phyloP scores from a whole-genome alignment of 2,888 invertebrate genomes.

The Leucoptera coffeella region DNA sequence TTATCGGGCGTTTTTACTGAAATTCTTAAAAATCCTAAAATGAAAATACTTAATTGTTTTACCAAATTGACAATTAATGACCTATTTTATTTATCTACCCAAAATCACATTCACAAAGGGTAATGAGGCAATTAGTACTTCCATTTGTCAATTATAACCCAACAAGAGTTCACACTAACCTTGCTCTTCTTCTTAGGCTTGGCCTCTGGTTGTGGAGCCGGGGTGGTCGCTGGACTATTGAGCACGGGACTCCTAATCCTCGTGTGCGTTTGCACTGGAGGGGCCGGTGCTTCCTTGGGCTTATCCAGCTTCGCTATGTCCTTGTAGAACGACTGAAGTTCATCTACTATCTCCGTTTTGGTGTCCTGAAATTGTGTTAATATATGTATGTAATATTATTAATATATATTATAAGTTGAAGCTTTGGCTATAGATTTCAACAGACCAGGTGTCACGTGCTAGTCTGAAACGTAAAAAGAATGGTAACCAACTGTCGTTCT shows the following conservation, averaged over 20 bases:
- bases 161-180: slow-evolving; percentile 9
- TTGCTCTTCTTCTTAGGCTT: slow-evolving; percentile 19
- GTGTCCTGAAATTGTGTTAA: slow-evolving; percentile 11
- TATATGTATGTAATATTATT: too few species aligned
- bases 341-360: slow-evolving; percentile 35
- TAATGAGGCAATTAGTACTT: too few species aligned
- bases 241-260: slow-evolving; percentile 7
- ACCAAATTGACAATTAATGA: too few species aligned
- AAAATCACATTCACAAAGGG: too few species aligned
- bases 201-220: slow-evolving; percentile 9
- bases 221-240: slow-evolving; percentile 7
- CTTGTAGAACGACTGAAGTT: slow-evolving; percentile 48
- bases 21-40: too few species aligned
- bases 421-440: background rate
- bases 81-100: too few species aligned
- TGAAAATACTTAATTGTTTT: too few species aligned
- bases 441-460: background rate
- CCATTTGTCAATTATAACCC: background rate
- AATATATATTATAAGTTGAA: too few species aligned
- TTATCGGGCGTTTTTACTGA: too few species aligned
- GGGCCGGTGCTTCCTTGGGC: slow-evolving; percentile 9
- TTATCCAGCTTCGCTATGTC: slow-evolving; percentile 47
- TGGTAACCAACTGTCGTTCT: too few species aligned
- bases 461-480: background rate
- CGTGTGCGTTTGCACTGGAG: slow-evolving; percentile 8